Evolutionary conservation across 2,888 invertebrate species (phyloP), one percentile per base, ranked within the genome.

Genomic region (Hermaeophaga mercurialis): DNA sequence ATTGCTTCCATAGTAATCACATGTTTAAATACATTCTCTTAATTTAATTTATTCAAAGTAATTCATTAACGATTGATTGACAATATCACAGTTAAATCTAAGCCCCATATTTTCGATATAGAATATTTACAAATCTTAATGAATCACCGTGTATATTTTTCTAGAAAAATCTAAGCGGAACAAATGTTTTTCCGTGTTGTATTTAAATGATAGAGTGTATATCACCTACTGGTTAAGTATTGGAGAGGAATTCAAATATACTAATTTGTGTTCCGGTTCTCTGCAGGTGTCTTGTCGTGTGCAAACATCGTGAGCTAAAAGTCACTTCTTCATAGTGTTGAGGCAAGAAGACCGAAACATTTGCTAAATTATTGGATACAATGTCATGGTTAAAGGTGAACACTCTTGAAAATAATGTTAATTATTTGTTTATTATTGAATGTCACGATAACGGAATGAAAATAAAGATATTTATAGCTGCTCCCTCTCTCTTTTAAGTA

Each of bases 231-330:
- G n/a, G n/a, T n/a, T n/a, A n/a, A n/a, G n/a, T n/a, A n/a, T n/a
- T n/a, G n/a, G n/a, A n/a, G n/a, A n/a, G 4, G 36, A 45, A 12
- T 36, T 8, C 9, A 33, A 55, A 36, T 38, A 44, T 14, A 50
- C 4, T 50, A 56, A 49, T 28, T 55, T 28, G 33, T 55, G 19
- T 53, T 47, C 19, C 47, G 53, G 19, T 52, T 53, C 52, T 24
- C 48, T 33, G 59, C 55, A 59, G 55, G 55, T 55, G 55, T 38
- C 38, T 18, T 28, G 48, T 59, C 55, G 55, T 59, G 59, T 47
- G 46, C 34, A 50, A 52, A 52, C 41, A 59, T 59, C 59, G 55
- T 59, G 59, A 46, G 54, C 46, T 19, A 31, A 50, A 50, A 39
- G 22, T 18, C 3, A 49, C 44, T 46, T 56, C 17, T 44, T 28